Evolutionary conservation across 2,113 vertebrate genomes (phyloP), one percentile per base, ranked within the genome.

Genomic region (Beaufortia kweichowensis): DNA sequence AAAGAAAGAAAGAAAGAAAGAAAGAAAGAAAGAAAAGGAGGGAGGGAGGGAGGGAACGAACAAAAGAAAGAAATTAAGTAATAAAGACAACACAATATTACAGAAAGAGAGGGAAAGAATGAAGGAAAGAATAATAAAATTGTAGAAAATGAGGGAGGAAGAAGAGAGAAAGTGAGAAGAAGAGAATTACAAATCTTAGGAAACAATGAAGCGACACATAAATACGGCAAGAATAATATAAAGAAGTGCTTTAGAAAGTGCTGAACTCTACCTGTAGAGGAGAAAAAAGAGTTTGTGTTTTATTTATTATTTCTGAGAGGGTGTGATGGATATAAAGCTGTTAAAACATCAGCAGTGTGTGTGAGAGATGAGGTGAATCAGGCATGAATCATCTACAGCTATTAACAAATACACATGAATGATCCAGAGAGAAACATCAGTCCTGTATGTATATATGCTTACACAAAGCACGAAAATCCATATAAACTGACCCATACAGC

Each of bases 401-500:
- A 77, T 76, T 79, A 78, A 39, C 72, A 26, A 21, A 53, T 4
- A 21, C 39, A 10, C 56, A 57, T 4, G 17, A 55, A 43, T 17
- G 9, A 6, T 9, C 39, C 7, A 43, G 56, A 57, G 14, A 24
- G 11, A 46, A 73, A 33, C 70, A 26, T 73, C 33, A 59, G 41
- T 50, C 43, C 14, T 63, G 35, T 39, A 39, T 0, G 2, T 10
- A 39, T 57, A 35, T 71, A 46, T 69, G 46, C 60, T 35, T 21
- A 35, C 46, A 75, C 19, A 61, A 59, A 17, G 61, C 43, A 14
- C 31, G 68, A 67, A 81, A 41, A 66, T 50, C 26, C 55, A 67
- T 21, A 73, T 57, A 81, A 78, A 90, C 92, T 89, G 86, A 95
- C 94, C 94, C 77, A 95, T 95, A 89, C 85, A 23, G 77, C 93